A percentile compares a stretch with the other conserved stretches of the same genome.
Evolutionary conservation across 2,888 invertebrate species (phyloP).

Genomic region (Chrysodeixis includens): DNA sequence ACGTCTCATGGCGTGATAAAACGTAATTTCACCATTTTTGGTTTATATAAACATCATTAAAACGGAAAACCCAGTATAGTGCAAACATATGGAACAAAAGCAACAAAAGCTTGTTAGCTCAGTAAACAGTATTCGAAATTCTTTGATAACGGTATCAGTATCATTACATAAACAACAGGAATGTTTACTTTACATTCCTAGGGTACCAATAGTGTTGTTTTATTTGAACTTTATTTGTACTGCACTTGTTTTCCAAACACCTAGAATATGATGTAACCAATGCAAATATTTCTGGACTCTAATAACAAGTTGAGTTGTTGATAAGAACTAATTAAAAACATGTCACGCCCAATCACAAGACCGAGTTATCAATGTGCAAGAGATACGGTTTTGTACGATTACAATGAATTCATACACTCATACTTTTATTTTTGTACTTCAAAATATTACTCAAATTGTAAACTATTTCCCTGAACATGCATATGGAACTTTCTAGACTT

Average conservation of each 20-base stretch:
- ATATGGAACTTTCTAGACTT: neutral
- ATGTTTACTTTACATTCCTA: conserved; percentile 19
- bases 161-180: conserved; percentile 31
- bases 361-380: conserved; percentile 29
- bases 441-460: too few relatives aligned
- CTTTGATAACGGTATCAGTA: conserved; percentile 30
- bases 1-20: neutral
- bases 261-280: conserved; percentile 48
- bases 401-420: conserved; percentile 11
- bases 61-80: neutral
- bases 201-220: neutral
- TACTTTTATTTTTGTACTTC: neutral
- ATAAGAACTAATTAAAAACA: conserved; percentile 45
- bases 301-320: conserved; percentile 35
- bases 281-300: conserved; percentile 29
- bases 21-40: neutral
- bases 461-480: neutral
- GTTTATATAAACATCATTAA: neutral
- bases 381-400: conserved; percentile 27
- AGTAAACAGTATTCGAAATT: conserved; percentile 26
- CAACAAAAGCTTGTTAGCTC: conserved; percentile 17
- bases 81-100: conserved; percentile 21
- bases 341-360: conserved; percentile 27
- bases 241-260: conserved; percentile 10
- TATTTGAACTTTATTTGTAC: neutral